A percentile compares a stretch with the other conserved stretches of the same genome.
Conservation (phyloP, 2,888 invertebrate genomes). For the Amorpha juglandis region DNA sequence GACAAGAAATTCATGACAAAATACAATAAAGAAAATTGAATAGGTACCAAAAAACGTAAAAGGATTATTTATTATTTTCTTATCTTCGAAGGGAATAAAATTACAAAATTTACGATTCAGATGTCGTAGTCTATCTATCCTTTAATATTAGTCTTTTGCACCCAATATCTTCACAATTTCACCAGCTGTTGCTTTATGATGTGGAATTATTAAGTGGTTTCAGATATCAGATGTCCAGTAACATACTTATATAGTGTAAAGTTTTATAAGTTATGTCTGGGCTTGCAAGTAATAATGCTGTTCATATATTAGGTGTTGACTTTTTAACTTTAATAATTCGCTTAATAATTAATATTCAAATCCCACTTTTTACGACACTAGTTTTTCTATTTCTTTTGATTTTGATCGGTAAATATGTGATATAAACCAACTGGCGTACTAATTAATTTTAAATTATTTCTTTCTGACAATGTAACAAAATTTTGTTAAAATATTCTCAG, state of each 20-base stretch:
- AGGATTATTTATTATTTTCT: conserved; percentile 19
- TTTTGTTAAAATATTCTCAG: background rate
- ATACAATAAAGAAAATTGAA: background rate
- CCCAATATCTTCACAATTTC: conserved; percentile 14
- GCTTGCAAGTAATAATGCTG: too few relatives aligned
- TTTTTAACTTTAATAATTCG: too few relatives aligned
- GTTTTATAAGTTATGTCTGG: too few relatives aligned
- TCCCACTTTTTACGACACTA: too few relatives aligned
- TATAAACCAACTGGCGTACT: too few relatives aligned
- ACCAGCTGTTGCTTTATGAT: conserved; percentile 14
- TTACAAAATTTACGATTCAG: conserved; percentile 10
- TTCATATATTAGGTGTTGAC: too few relatives aligned
- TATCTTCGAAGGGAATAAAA: conserved; percentile 18
- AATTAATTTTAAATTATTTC: background rate
- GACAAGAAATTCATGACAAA: background rate
- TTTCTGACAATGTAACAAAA: background rate
- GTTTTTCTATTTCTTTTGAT: too few relatives aligned
- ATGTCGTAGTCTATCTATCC: conserved; percentile 8
- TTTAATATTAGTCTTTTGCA: conserved; percentile 22
- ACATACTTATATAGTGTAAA: background rate
- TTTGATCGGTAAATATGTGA: too few relatives aligned
- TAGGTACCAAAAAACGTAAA: background rate
- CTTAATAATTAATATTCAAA: too few relatives aligned
- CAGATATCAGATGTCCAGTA: background rate
- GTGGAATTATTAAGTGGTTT: conserved; percentile 9